Evolutionary conservation across 2,797 vertebrate species (phyloP), one percentile per base, ranked within the genome.

Genomic region (Anableps anableps): DNA sequence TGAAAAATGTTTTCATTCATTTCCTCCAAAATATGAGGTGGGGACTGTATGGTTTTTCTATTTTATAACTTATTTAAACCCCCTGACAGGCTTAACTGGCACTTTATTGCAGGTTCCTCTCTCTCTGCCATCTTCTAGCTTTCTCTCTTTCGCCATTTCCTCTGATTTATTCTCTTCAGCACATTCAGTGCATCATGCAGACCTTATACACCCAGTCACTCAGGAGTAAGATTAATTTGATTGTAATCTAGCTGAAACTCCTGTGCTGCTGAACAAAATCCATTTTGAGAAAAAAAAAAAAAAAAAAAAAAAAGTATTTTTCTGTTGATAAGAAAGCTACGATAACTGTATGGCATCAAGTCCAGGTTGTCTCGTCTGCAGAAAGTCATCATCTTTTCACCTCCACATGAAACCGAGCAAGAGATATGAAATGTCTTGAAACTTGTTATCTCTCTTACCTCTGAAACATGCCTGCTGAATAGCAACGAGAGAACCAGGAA

Each of bases 191-290:
- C 60, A 58, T 76, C 79, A 66, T 10, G 55, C 66, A 43, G 83
- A 60, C 51, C 41, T 64, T n/a, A 45, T 71, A 14, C 47, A 29
- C 77, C 60, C 75, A 78, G 62, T 70, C 80, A 70, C 76, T 75
- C 76, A 66, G 55, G 36, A 74, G 73, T 17, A 58, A 88, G 84
- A 88, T 88, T 86, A 77, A 87, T 86, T 70, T 82, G 80, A 86
- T 80, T 43, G 64, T 47, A 50, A 76, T 86, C 77, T 85, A 88
- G 80, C 85, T 83, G 78, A 19, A 81, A 50, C 70, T 78, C 51
- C 72, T 85, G 50, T 80, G 77, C 77, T 80, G 58, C 17, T 62
- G 6, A 62, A 76, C 76, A 73, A 78, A 80, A 80, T 85, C 75
- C 43, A 77, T 81, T 84, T 84, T 83, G 80, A 83, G 82, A 58